Evolutionary conservation across 2,888 invertebrate species (phyloP).

Genomic region (Meloe dianella): DNA sequence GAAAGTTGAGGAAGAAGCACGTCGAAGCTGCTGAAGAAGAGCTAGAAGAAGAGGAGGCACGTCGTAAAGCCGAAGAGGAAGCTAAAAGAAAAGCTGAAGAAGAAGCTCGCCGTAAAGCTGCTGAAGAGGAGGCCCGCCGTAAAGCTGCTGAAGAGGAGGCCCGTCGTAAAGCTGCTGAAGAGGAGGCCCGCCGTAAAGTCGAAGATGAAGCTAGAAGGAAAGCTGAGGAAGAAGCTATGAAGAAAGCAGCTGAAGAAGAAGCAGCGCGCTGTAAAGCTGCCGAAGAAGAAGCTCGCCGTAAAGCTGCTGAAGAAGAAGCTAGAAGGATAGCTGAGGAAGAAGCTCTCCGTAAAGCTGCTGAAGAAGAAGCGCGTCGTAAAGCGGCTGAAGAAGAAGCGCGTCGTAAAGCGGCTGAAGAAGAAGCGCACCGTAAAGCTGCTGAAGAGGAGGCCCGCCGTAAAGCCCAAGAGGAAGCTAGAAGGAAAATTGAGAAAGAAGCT

Average conservation of each 20-base stretch:
- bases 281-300: conserved; percentile 24
- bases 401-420: conserved; percentile 35
- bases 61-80: conserved; percentile 58
- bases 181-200: conserved; percentile 40
- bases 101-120: conserved; percentile 34
- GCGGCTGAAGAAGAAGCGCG: conserved; percentile 23
- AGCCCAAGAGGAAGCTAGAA: conserved; percentile 39
- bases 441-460: conserved; percentile 38
- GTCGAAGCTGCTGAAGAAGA: conserved; percentile 56
- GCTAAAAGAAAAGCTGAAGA: conserved; percentile 41
- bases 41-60: conserved; percentile 62
- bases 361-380: conserved; percentile 28
- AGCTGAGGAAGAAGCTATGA: conserved; percentile 52
- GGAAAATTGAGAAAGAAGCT: conserved; percentile 40
- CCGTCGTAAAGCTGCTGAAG: conserved; percentile 38
- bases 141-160: conserved; percentile 34
- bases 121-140: conserved; percentile 49
- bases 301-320: conserved; percentile 43
- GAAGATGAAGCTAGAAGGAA: conserved; percentile 43
- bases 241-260: conserved; percentile 44
- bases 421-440: conserved; percentile 50
- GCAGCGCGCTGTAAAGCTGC: conserved; percentile 46
- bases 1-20: conserved; percentile 53
- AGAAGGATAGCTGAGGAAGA: conserved; percentile 52
- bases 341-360: conserved; percentile 41